Conservation (phyloP, 2,113 vertebrate species). For the Oreocharis arfaki region DNA sequence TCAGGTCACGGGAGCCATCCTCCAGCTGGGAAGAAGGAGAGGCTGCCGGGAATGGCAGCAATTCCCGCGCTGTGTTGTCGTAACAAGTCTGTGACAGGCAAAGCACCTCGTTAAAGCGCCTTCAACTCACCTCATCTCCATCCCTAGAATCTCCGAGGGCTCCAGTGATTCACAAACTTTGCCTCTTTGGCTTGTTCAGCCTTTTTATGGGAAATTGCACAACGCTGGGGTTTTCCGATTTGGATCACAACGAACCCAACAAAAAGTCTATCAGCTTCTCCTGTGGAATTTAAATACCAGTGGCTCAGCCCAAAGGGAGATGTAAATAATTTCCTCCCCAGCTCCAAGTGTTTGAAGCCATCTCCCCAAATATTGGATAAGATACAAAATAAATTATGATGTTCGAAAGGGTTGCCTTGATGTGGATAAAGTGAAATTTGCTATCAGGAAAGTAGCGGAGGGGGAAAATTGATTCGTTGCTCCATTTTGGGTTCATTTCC, state of each 20-base stretch:
- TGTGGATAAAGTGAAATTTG: neutral
- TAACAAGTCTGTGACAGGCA: neutral
- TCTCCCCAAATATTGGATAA: neutral
- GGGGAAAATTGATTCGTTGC: neutral
- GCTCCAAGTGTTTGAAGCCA: neutral
- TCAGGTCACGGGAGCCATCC: neutral
- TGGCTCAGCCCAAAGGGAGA: neutral
- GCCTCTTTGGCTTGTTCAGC: neutral
- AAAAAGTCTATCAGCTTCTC: neutral
- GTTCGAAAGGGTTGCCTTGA: neutral
- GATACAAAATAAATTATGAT: neutral
- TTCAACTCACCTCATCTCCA: neutral
- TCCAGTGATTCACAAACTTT: neutral
- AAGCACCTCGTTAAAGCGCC: neutral
- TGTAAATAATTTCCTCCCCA: neutral
- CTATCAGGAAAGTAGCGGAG: neutral
- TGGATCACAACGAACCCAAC: neutral
- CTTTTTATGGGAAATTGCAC: neutral
- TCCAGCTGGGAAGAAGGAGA: neutral
- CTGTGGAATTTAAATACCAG: neutral
- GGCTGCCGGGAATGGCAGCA: neutral
- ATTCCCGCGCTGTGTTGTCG: accelerated
- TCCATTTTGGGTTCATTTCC: neutral
- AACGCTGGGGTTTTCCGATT: neutral
- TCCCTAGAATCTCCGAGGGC: neutral